These are phyloP conservation scores for Eufriesea mexicana DNA, from an alignment of 1,140 invertebrate genomes.

Conservation along the genomic window DNA sequence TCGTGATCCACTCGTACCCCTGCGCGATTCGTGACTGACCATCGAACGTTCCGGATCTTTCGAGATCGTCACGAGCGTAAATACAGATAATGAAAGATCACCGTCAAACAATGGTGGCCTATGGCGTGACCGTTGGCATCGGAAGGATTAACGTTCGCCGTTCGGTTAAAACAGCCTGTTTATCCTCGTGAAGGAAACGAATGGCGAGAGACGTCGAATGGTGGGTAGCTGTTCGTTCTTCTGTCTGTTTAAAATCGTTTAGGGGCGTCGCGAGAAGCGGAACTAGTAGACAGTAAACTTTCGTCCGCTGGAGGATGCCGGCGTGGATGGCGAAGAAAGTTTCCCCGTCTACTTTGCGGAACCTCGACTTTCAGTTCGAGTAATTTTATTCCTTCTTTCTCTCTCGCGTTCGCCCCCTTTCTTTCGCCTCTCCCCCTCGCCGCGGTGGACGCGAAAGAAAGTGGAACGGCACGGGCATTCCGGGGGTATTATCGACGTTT, in stretches of 20 bases:
- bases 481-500: conserved; percentile 43
- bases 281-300: background rate
- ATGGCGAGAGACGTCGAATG: background rate
- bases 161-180: background rate
- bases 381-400: conserved; percentile 26
- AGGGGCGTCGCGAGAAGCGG: conserved; percentile 2
- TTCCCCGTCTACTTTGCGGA: background rate
- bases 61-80: too few relatives aligned
- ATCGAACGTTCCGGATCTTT: too few relatives aligned
- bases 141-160: too few relatives aligned
- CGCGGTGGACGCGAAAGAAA: background rate
- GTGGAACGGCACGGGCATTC: conserved; percentile 14
- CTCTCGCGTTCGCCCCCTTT: too few relatives aligned
- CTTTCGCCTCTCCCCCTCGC: background rate
- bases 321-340: background rate
- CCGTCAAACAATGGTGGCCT: too few relatives aligned
- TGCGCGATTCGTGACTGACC: too few relatives aligned
- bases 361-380: conserved; percentile 10
- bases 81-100: too few relatives aligned
- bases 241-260: conserved; percentile 7
- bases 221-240: background rate
- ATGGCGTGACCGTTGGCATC: too few relatives aligned
- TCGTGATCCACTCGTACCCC: too few relatives aligned
- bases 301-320: background rate
- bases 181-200: background rate